Conservation (phyloP, 2,797 vertebrate genomes). For the Sandelia bainsii region DNA sequence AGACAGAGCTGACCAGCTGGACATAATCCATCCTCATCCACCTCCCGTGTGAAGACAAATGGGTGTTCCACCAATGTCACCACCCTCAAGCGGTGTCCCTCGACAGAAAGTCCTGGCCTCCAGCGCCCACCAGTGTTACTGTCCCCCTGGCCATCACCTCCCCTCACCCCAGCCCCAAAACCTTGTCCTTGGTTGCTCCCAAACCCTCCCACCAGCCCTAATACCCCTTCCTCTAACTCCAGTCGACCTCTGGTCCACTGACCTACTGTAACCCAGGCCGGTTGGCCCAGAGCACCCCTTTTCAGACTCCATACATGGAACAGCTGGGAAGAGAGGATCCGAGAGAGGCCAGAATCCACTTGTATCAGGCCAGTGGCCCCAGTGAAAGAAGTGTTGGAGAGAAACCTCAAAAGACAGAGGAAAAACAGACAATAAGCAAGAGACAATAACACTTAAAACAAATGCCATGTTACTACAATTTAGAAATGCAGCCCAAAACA, state of each 20-base stretch:
- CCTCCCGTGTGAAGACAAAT: constrained; percentile 92
- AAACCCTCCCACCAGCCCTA: constrained; percentile 79
- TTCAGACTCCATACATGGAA: constrained; percentile 93
- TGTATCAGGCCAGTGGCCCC: constrained; percentile 88
- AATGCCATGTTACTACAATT: not conserved
- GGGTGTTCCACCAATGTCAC: constrained; percentile 96
- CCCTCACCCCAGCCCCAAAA: constrained; percentile 78
- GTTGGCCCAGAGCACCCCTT: constrained; percentile 87
- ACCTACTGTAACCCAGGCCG: constrained; percentile 93
- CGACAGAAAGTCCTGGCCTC: constrained; percentile 80
- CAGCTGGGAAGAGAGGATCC: constrained; percentile 85
- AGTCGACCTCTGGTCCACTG: constrained; percentile 88
- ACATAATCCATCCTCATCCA: constrained; percentile 91
- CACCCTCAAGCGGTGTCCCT: constrained; percentile 85
- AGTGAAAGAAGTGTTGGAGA: constrained; percentile 91
- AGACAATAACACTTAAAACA: not conserved
- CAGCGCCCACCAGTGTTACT: constrained; percentile 71
- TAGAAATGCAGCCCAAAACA: constrained; percentile 20
- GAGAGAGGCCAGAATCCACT: constrained; percentile 75
- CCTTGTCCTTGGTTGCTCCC: constrained; percentile 69
- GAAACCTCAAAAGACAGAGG: constrained; percentile 84
- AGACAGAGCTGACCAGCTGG: constrained; percentile 92
- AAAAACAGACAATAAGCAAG: constrained; percentile 18
- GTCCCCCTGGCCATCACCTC: constrained; percentile 75
- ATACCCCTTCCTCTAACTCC: constrained; percentile 85